Conservation (phyloP, 2,888 invertebrate genomes). For the Leptopilina myrica region DNA sequence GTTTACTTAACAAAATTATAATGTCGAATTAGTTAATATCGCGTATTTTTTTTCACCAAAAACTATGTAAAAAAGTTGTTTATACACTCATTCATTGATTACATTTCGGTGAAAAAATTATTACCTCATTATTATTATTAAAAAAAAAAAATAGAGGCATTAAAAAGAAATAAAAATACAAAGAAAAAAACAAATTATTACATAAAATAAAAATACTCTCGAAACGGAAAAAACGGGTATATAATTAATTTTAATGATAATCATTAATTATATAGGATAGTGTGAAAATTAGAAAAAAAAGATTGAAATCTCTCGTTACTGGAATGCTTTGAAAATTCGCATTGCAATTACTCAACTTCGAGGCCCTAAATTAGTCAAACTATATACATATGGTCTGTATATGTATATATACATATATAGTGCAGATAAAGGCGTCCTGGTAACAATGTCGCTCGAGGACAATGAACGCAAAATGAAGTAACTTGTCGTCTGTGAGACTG, state of each 20-base stretch:
- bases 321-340: not conserved
- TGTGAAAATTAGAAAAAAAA: constrained; percentile 14
- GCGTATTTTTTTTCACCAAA: too few relatives aligned
- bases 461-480: constrained; percentile 37
- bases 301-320: constrained; percentile 19
- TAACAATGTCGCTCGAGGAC: constrained; percentile 35
- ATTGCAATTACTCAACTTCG: constrained; percentile 20
- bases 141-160: too few relatives aligned
- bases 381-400: constrained; percentile 1
- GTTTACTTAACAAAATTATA: too few relatives aligned
- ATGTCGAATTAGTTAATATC: too few relatives aligned
- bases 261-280: not conserved
- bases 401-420: not conserved
- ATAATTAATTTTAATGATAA: constrained; percentile 24
- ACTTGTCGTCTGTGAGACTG: constrained; percentile 39
- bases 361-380: constrained; percentile 35
- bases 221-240: not conserved
- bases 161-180: not conserved
- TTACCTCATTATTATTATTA: too few relatives aligned
- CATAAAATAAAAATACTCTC: not conserved
- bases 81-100: too few relatives aligned
- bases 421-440: constrained; percentile 17
- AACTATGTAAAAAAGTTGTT: too few relatives aligned
- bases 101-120: too few relatives aligned
- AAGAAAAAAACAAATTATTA: not conserved